phyloP scores from a whole-genome alignment of 2,113 vertebrate species.

The Taxidea taxus region DNA sequence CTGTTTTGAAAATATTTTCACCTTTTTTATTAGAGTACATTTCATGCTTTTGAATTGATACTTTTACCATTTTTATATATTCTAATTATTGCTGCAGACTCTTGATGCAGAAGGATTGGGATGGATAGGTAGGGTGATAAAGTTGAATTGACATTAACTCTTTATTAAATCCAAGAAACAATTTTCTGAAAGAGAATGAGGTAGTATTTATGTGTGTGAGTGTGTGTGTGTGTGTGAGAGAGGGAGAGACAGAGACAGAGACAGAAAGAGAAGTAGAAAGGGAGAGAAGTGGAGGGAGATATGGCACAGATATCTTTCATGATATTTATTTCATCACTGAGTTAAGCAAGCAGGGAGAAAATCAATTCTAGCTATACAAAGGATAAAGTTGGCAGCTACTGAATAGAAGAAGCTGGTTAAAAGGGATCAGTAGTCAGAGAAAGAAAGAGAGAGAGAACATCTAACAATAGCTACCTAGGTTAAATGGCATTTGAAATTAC shows the following conservation, averaged over 20 bases:
- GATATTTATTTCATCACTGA: not conserved
- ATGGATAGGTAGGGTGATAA: not conserved
- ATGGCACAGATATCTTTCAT: not conserved
- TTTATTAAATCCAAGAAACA: not conserved
- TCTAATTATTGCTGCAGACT: not conserved
- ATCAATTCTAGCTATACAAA: not conserved
- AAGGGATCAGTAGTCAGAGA: not conserved
- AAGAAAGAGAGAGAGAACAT: not conserved
- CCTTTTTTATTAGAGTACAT: not conserved
- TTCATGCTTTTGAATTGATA: not conserved
- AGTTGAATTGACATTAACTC: not conserved
- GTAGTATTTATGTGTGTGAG: not conserved
- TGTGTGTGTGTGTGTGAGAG: too few relatives aligned
- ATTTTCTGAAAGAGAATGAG: not conserved
- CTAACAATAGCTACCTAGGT: not conserved
- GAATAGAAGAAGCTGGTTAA: not conserved
- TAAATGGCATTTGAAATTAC: constrained; percentile 2
- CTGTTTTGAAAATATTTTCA: not conserved
- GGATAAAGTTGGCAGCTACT: not conserved
- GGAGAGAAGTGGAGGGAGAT: not conserved
- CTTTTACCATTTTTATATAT: not conserved
- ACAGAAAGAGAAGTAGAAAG: not conserved
- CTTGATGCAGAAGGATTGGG: not conserved
- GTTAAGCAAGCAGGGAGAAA: not conserved
- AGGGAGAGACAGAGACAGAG: not conserved